Evolutionary conservation across 2,888 invertebrate genomes (phyloP).

Genomic region (Synergus laeviventris): DNA sequence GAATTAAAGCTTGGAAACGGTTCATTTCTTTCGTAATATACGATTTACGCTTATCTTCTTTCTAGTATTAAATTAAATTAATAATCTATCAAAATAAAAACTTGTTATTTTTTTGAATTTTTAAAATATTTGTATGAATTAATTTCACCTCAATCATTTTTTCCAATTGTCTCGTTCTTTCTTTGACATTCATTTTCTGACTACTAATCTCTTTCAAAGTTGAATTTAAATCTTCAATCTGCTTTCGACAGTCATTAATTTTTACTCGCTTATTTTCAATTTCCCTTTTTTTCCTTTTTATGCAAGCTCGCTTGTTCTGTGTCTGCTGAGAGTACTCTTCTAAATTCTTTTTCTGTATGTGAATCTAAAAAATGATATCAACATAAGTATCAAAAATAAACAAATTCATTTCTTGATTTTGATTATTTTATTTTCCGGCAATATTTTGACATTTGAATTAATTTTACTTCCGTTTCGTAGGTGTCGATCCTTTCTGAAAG

Average conservation of each 20-base stretch:
- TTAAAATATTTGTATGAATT: conserved; percentile 54
- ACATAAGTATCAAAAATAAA: not conserved
- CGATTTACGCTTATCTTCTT: conserved; percentile 66
- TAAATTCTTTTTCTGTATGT: conserved; percentile 54
- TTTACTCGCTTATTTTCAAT: conserved; percentile 51
- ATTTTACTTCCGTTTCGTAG: conserved; percentile 76
- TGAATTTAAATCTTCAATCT: conserved; percentile 76
- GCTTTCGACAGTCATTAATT: conserved; percentile 55
- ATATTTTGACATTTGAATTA: conserved; percentile 11
- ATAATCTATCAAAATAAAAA: not conserved
- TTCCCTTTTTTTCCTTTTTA: conserved; percentile 56
- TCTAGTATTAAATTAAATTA: conserved; percentile 54
- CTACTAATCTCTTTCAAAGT: conserved; percentile 78
- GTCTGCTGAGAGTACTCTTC: conserved; percentile 54
- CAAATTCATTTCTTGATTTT: not conserved
- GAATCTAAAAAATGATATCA: conserved; percentile 49
- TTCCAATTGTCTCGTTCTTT: conserved; percentile 80
- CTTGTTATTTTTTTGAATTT: conserved; percentile 75
- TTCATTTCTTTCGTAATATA: conserved; percentile 60
- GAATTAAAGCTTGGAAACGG: conserved; percentile 61
- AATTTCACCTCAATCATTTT: conserved; percentile 77
- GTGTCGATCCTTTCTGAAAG: conserved; percentile 70
- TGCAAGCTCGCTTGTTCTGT: conserved; percentile 54
- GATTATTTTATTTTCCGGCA: not conserved
- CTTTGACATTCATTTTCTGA: conserved; percentile 79